A percentile compares a stretch with the other conserved stretches of the same genome.
These are phyloP conservation scores for Chouioia cunea DNA, from an alignment of 2,888 invertebrate genomes.

Conservation along the genomic window DNA sequence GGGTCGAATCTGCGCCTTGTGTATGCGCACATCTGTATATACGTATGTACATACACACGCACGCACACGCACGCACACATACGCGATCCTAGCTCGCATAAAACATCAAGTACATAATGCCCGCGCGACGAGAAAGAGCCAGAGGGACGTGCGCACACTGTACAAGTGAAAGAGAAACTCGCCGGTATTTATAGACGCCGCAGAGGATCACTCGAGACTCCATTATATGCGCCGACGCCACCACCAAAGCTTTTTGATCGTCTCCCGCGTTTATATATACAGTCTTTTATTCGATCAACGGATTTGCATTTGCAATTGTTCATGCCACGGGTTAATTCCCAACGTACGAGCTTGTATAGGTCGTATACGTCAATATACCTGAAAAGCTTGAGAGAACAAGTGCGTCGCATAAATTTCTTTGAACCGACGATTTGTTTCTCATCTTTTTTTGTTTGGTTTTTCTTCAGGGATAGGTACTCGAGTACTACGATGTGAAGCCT, in stretches of 20 bases:
- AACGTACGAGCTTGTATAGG: slow-evolving; percentile 9
- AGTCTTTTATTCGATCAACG: slow-evolving; percentile 20
- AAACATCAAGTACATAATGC: slow-evolving; percentile 7
- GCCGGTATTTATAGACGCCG: slow-evolving; percentile 40
- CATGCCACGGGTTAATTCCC: not conserved
- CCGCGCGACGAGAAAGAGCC: not conserved
- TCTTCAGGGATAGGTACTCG: too few relatives aligned
- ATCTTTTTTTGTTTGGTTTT: too few relatives aligned
- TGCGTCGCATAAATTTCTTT: too few relatives aligned
- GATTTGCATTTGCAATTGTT: not conserved
- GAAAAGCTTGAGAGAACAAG: too few relatives aligned
- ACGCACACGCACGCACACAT: too few relatives aligned
- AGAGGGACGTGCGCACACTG: not conserved
- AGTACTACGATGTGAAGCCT: too few relatives aligned
- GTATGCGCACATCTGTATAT: too few relatives aligned
- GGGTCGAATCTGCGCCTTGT: too few relatives aligned
- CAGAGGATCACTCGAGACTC: not conserved
- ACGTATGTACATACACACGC: too few relatives aligned
- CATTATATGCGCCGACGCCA: slow-evolving; percentile 1
- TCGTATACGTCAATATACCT: too few relatives aligned
- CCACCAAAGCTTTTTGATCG: not conserved
- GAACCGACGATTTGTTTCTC: too few relatives aligned
- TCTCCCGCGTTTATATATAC: slow-evolving; percentile 26
- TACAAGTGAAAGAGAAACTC: slow-evolving; percentile 23
- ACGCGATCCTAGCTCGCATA: too few relatives aligned